phyloP scores from a whole-genome alignment of 1,140 invertebrate genomes.

The Mesaphorura yosii region DNA sequence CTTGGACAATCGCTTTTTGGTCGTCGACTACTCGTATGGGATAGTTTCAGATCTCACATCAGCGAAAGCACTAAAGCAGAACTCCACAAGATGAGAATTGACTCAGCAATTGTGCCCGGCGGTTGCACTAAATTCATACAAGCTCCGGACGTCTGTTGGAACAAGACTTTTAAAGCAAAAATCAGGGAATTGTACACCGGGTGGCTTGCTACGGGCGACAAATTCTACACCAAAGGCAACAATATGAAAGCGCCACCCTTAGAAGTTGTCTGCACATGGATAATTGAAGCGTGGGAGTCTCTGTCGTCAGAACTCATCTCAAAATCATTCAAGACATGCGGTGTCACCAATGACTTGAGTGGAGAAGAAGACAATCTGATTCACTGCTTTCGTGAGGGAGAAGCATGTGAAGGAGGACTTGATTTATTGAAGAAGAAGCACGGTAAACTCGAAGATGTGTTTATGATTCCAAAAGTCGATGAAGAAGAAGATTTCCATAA shows the following conservation, averaged over 20 bases:
- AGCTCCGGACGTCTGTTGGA: slow-evolving; percentile 30
- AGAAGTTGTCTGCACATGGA: neutral
- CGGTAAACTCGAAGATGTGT: too few species aligned
- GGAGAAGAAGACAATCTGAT: slow-evolving; percentile 6
- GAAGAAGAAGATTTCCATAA: too few species aligned
- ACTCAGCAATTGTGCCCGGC: slow-evolving; percentile 25
- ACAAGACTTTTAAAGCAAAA: slow-evolving; percentile 29
- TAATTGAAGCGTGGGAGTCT: slow-evolving; percentile 4
- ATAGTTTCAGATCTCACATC: slow-evolving; percentile 28
- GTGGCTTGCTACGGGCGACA: slow-evolving; percentile 17
- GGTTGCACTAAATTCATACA: slow-evolving; percentile 31
- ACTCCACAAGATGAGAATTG: slow-evolving; percentile 17
- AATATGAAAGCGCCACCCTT: neutral
- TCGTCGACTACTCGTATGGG: slow-evolving; percentile 26
- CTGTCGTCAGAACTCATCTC: slow-evolving; percentile 4
- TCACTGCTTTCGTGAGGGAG: too few species aligned
- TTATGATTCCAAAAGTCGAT: too few species aligned
- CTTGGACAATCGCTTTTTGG: slow-evolving; percentile 16
- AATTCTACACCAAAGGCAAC: slow-evolving; percentile 20
- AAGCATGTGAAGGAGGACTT: too few species aligned
- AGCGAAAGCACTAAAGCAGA: slow-evolving; percentile 13
- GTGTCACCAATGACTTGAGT: neutral
- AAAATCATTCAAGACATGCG: slow-evolving; percentile 9
- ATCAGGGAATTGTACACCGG: slow-evolving; percentile 24
- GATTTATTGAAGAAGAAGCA: too few species aligned